Conservation (phyloP, 2,888 invertebrate genomes). For the Stomorhina lunata region DNA sequence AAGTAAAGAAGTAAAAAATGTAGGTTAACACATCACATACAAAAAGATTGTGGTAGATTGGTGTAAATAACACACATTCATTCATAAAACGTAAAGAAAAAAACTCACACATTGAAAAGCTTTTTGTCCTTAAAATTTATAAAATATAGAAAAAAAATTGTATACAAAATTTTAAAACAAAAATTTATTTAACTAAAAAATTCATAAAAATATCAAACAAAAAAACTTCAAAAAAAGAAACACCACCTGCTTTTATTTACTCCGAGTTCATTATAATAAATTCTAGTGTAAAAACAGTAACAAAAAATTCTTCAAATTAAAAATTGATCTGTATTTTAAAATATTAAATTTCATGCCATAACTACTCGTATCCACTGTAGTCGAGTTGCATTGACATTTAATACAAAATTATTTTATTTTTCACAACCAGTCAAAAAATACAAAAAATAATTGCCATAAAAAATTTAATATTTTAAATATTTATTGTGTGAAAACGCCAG, state of each 20-base stretch:
- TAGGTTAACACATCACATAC: conserved; percentile 24
- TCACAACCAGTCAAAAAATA: not conserved
- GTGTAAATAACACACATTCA: no score
- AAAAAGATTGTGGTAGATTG: not conserved
- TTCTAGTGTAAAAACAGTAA: not conserved
- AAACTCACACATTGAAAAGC: conserved; percentile 9
- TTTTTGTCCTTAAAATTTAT: not conserved
- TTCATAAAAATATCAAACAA: not conserved
- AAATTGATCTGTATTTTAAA: conserved; percentile 1
- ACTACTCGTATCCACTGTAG: no score
- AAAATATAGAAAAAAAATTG: no score
- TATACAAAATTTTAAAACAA: not conserved
- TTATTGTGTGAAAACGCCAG: conserved; percentile 64
- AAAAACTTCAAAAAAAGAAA: not conserved
- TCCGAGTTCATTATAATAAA: not conserved
- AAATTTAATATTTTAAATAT: conserved; percentile 56
- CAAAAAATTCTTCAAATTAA: not conserved
- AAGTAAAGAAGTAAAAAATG: conserved; percentile 6
- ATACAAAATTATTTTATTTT: not conserved
- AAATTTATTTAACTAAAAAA: no score
- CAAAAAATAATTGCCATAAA: not conserved
- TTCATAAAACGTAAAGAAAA: not conserved
- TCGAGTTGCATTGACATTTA: not conserved
- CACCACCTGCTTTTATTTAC: conserved; percentile 2
- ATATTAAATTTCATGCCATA: conserved; percentile 30